phyloP scores from a whole-genome alignment of 2,888 invertebrate species.

The Rhagonycha lutea region DNA sequence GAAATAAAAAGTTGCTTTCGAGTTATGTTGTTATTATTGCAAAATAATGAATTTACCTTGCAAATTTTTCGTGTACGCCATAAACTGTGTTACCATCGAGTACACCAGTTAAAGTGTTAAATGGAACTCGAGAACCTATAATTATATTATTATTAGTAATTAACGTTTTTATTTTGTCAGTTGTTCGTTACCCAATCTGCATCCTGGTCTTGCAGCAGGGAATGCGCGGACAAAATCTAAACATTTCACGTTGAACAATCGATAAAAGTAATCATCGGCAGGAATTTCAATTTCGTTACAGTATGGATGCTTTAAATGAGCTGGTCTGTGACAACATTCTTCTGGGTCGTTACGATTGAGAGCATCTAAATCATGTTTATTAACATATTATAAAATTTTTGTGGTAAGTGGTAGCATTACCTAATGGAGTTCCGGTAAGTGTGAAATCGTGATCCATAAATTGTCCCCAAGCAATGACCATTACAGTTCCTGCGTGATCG shows the following conservation, averaged over 20 bases:
- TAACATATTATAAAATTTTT: neutral
- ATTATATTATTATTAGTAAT: neutral
- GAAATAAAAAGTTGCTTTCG: slow-evolving; percentile 35
- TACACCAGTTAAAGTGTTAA: slow-evolving; percentile 84
- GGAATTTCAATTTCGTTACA: slow-evolving; percentile 89
- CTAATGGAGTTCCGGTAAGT: slow-evolving; percentile 83
- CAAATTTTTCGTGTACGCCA: slow-evolving; percentile 80
- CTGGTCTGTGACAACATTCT: slow-evolving; percentile 83
- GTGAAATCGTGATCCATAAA: slow-evolving; percentile 95
- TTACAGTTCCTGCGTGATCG: slow-evolving; percentile 91
- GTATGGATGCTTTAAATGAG: slow-evolving; percentile 85
- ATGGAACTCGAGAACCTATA: slow-evolving; percentile 78
- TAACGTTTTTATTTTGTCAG: neutral
- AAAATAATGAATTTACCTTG: slow-evolving; percentile 60
- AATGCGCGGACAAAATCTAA: slow-evolving; percentile 89
- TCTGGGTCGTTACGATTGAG: slow-evolving; percentile 87
- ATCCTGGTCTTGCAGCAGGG: slow-evolving; percentile 85
- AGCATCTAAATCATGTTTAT: slow-evolving; percentile 66
- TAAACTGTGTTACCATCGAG: slow-evolving; percentile 91
- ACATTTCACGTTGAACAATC: slow-evolving; percentile 81
- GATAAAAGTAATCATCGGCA: slow-evolving; percentile 89
- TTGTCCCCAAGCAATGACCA: slow-evolving; percentile 94
- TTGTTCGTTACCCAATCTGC: slow-evolving; percentile 71
- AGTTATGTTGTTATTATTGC: neutral
- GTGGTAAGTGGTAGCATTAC: slow-evolving; percentile 59